Conservation (phyloP, 2,113 vertebrate species). For the Catharus minimus region DNA sequence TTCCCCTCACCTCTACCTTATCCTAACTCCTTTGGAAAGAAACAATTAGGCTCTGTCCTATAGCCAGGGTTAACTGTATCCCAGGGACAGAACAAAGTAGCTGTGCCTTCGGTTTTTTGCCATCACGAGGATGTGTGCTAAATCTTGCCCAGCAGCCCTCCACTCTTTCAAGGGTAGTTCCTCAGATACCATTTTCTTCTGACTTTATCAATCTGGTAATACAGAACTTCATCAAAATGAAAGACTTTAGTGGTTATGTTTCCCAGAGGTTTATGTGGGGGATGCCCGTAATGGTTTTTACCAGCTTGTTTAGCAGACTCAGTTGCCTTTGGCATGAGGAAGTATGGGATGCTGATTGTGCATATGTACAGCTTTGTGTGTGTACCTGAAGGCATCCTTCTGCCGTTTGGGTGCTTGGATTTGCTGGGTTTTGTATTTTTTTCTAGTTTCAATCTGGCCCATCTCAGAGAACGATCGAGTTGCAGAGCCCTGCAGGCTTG, state of each 20-base stretch:
- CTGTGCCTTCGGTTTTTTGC: not conserved
- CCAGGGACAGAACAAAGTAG: not conserved
- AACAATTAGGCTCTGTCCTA: not conserved
- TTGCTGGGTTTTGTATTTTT: not conserved
- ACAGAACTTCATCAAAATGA: not conserved
- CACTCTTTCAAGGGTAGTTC: not conserved
- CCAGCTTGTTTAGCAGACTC: not conserved
- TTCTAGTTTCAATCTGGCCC: not conserved
- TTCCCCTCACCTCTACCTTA: not conserved
- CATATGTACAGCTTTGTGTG: not conserved
- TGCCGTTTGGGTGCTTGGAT: not conserved
- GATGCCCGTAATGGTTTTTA: not conserved
- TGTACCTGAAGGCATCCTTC: not conserved
- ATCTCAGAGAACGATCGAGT: fast-evolving
- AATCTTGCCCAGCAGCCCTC: not conserved
- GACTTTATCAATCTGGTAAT: not conserved
- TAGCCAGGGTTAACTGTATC: not conserved
- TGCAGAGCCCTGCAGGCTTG: not conserved
- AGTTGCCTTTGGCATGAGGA: not conserved
- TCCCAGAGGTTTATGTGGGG: not conserved
- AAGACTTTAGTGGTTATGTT: not conserved
- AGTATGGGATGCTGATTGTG: not conserved
- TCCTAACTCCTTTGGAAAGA: not conserved
- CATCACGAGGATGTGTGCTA: not conserved
- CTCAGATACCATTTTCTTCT: not conserved